Evolutionary conservation across 2,797 vertebrate genomes (phyloP).

Genomic region (Cynodonichthys magdalenae): DNA sequence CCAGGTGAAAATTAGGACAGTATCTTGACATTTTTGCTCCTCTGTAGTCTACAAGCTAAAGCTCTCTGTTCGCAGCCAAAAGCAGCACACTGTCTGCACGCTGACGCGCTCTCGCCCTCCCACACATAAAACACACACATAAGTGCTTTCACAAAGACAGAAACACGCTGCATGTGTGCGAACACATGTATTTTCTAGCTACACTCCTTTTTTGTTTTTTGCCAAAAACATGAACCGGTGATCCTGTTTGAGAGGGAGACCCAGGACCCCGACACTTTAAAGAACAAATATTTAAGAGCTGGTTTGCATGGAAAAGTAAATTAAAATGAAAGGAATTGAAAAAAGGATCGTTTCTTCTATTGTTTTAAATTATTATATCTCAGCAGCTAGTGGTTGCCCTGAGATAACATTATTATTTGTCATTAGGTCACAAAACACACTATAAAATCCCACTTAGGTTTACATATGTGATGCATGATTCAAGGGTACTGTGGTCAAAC

Average conservation of each 20-base stretch:
- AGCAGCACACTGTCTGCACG: slow-evolving; percentile 44
- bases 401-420: slow-evolving; percentile 10
- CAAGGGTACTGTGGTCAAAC: slow-evolving; percentile 7
- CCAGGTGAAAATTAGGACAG: slow-evolving; percentile 81
- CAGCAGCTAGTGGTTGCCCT: slow-evolving; percentile 9
- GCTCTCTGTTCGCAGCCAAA: slow-evolving; percentile 73
- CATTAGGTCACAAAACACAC: slow-evolving; percentile 9
- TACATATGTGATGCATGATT: slow-evolving; percentile 22
- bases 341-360: neutral
- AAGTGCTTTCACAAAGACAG: slow-evolving; percentile 2
- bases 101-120: slow-evolving; percentile 35
- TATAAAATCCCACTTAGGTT: slow-evolving; percentile 6
- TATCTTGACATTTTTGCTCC: slow-evolving; percentile 81
- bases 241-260: slow-evolving; percentile 8
- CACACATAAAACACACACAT: slow-evolving; percentile 45
- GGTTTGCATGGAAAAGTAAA: neutral
- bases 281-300: slow-evolving; percentile 4
- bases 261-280: slow-evolving; percentile 1
- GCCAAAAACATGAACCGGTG: neutral
- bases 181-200: slow-evolving; percentile 2
- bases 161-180: slow-evolving; percentile 8
- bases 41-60: slow-evolving; percentile 67
- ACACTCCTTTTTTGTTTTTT: slow-evolving; percentile 2
- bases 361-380: slow-evolving; percentile 1
- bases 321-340: slow-evolving; percentile 7